Conservation (phyloP, 2,888 invertebrate species). For the Azorinus chamasolen region DNA sequence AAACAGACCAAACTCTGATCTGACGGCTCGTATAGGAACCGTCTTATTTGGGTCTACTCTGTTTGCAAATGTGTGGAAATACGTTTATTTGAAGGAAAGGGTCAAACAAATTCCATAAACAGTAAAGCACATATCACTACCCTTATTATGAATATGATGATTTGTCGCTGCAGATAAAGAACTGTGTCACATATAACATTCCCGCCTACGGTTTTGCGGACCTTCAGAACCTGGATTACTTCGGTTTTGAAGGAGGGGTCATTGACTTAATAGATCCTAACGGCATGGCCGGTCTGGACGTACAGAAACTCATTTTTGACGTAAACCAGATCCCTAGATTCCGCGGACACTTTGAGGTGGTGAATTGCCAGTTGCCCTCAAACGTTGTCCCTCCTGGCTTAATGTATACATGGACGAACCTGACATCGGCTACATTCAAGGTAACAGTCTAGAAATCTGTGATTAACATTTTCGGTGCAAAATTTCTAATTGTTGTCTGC, state of each 20-base stretch:
- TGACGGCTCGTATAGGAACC: no score
- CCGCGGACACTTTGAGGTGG: slow-evolving; percentile 58
- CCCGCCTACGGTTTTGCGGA: slow-evolving; percentile 60
- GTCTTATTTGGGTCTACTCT: no score
- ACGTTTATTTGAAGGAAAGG: no score
- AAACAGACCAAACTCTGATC: no score
- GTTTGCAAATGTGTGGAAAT: no score
- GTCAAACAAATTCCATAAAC: no score
- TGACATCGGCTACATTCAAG: slow-evolving; percentile 12
- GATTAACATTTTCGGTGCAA: neutral
- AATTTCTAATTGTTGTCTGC: no score
- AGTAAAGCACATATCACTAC: no score
- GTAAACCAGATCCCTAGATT: slow-evolving; percentile 40
- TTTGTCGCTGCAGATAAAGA: slow-evolving; percentile 47
- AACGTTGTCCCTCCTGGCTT: slow-evolving; percentile 62
- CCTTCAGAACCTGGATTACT: slow-evolving; percentile 60
- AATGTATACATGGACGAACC: slow-evolving; percentile 43
- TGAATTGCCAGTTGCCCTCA: slow-evolving; percentile 55
- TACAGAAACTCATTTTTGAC: slow-evolving; percentile 48
- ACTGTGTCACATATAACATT: slow-evolving; percentile 64
- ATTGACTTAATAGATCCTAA: slow-evolving; percentile 55
- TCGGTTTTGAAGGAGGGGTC: slow-evolving; percentile 63
- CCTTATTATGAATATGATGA: no score
- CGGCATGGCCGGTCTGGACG: slow-evolving; percentile 55
- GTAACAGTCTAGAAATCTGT: neutral